Conservation (phyloP, 2,797 vertebrate genomes). For the Muscicapa striata region DNA sequence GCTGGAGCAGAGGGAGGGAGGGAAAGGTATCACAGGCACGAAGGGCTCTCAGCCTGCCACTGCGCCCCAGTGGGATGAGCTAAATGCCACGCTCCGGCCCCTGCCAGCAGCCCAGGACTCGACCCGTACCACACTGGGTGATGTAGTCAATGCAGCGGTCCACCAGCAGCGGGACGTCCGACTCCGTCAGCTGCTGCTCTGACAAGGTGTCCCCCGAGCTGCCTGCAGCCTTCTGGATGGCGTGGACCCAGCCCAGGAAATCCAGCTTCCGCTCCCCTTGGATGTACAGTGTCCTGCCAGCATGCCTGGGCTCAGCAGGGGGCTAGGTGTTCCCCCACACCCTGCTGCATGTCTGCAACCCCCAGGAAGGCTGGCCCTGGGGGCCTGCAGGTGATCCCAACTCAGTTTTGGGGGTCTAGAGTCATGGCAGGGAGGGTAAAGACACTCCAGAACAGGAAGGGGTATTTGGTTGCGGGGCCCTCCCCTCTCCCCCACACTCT, state of each 20-base stretch:
- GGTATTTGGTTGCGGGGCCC: neutral
- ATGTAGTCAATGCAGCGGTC: conserved; percentile 92
- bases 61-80: neutral
- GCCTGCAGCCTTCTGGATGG: conserved; percentile 88
- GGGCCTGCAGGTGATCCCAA: neutral
- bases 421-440: neutral
- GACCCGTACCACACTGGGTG: conserved; percentile 86
- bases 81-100: rapidly evolving
- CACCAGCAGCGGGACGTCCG: conserved; percentile 89
- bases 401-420: neutral
- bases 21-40: rapidly evolving
- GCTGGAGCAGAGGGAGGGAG: neutral
- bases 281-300: conserved; percentile 88
- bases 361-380: neutral
- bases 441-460: neutral
- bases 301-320: neutral
- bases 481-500: neutral
- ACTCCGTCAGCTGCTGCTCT: conserved; percentile 92
- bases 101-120: rapidly evolving
- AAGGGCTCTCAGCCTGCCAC: neutral
- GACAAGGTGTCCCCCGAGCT: conserved; percentile 88
- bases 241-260: conserved; percentile 86
- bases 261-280: conserved; percentile 90
- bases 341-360: too few species aligned
- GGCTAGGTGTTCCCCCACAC: rapidly evolving